Base-by-base conservation (phyloP, 2,888 invertebrate genomes). In the Argyresthia albistria region DNA sequence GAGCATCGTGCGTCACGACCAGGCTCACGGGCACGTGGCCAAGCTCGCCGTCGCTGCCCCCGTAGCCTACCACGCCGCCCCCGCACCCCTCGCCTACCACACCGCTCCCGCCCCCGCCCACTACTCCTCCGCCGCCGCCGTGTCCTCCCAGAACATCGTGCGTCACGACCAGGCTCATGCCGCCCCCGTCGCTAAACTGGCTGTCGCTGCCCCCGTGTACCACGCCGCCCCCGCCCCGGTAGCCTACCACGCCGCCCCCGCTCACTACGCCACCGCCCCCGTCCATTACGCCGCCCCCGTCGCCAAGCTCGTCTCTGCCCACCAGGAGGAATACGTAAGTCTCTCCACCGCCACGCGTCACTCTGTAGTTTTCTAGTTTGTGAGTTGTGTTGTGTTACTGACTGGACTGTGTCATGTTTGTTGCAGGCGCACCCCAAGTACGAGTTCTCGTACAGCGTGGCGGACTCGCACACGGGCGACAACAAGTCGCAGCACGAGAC, bases 401-500 rank as follows among this genome's bases (percentile, higher is more conserved):
- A 8, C 12, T 11, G 43, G 25, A 25, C n/a, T 15, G 16, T 16
- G 37, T 15, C n/a, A n/a, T 36, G 8, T 53, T 43, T 37, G 4
- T 58, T 50, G 4, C 61, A 83, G 80, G 71, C 84, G 1, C 67
- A 83, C 69, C 87, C 86, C 57, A 78, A 77, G 63, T 87, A 86
- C 70, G 81, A 88, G 62, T 89, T 78, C 79, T 77, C 74, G 53
- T 90, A 90, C 77, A 88, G 88, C 35, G 89, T 90, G 1, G 78
- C 87, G 58, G 89, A 90, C 66, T 73, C 81, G 15, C 88, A 89
- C 70, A 89, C 89, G 55, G 67, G 68, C 25, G 68, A 68, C 58
- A 65, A 60, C 47, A 54, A 54, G 51, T 53, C 51, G n/a, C 55
- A 56, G 52, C 53, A 56, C 36, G 53, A 52, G 52, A 42, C 15